Evolutionary conservation across 2,888 invertebrate species (phyloP).

Genomic region (Xanthia icteritia): DNA sequence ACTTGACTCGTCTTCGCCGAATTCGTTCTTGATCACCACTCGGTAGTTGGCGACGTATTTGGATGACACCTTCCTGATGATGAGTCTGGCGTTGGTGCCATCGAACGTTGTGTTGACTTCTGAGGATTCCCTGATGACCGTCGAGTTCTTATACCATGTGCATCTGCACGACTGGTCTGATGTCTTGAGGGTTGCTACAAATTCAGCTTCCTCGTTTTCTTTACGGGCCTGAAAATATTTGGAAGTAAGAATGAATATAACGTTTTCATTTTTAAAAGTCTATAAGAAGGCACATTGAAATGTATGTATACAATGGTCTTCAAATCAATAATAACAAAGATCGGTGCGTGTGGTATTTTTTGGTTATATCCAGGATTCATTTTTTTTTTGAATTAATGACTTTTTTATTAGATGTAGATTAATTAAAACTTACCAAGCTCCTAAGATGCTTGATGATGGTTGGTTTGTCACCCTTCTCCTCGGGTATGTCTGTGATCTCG

Average conservation of each 20-base stretch:
- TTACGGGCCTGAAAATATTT: slow-evolving; percentile 80
- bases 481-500: slow-evolving; percentile 95
- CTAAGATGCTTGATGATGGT: slow-evolving; percentile 94
- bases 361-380: not conserved
- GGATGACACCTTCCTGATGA: slow-evolving; percentile 94
- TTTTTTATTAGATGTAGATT: not conserved
- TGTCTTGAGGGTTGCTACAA: slow-evolving; percentile 93
- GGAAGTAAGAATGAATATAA: not conserved
- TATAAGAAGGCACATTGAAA: not conserved
- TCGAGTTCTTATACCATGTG: slow-evolving; percentile 96
- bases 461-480: slow-evolving; percentile 94
- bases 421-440: slow-evolving; percentile 91
- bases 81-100: slow-evolving; percentile 94
- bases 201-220: slow-evolving; percentile 93
- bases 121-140: slow-evolving; percentile 94
- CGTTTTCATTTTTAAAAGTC: not conserved
- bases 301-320: not conserved
- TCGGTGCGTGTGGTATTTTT: not conserved
- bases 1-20: slow-evolving; percentile 96
- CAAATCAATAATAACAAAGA: not conserved
- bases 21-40: slow-evolving; percentile 96
- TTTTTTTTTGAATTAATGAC: not conserved
- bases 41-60: slow-evolving; percentile 95
- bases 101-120: slow-evolving; percentile 95
- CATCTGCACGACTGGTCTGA: slow-evolving; percentile 95